Conservation (phyloP, 2,888 invertebrate genomes). For the Macropis europaea region DNA sequence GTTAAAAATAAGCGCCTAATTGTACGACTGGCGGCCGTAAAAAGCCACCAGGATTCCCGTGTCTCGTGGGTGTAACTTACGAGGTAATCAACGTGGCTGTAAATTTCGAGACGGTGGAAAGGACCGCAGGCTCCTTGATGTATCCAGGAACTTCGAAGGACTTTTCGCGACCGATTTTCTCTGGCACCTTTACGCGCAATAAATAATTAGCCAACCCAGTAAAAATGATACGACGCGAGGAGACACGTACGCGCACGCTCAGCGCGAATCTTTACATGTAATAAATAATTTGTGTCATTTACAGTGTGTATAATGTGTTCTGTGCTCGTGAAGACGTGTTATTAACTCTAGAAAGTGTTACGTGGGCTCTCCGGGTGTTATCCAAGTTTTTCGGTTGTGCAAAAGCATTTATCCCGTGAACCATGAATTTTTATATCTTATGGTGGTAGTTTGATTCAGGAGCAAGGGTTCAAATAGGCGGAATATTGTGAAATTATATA, state of each 20-base stretch:
- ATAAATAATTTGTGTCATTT: no score
- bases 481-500: no score
- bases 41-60: slow-evolving; percentile 36
- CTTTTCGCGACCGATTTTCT: neutral
- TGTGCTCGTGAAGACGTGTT: no score
- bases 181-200: slow-evolving; percentile 22
- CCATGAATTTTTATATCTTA: no score
- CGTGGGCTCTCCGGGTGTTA: no score
- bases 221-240: neutral
- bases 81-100: slow-evolving; percentile 65
- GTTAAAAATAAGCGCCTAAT: slow-evolving; percentile 47
- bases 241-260: neutral
- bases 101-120: slow-evolving; percentile 55
- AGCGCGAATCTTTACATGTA: slow-evolving; percentile 4
- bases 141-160: neutral
- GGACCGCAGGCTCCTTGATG: slow-evolving; percentile 16
- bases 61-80: slow-evolving; percentile 68
- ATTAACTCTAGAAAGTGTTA: no score
- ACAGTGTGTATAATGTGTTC: no score
- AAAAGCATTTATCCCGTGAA: no score
- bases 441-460: no score
- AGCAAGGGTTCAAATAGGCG: no score
- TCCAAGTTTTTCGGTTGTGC: no score
- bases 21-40: slow-evolving; percentile 44
- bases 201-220: slow-evolving; percentile 11